Conservation (phyloP, 1,140 invertebrate species). For the Linepithema humile region DNA sequence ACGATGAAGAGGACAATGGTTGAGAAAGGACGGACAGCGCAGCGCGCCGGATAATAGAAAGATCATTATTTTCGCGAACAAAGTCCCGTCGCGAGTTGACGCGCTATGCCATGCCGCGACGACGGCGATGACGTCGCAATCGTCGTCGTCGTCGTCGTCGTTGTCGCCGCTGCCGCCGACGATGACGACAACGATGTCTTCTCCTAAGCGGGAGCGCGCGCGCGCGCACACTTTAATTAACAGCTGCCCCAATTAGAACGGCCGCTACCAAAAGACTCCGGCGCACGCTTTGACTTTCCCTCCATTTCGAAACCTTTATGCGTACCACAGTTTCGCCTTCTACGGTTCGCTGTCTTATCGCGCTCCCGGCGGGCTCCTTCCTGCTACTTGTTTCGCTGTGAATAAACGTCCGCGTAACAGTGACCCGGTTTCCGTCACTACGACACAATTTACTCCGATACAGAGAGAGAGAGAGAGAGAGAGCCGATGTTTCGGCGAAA, state of each 20-base stretch:
- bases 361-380: constrained; percentile 35
- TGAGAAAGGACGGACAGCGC: constrained; percentile 72
- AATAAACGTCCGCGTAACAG: constrained; percentile 48
- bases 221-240: constrained; percentile 76
- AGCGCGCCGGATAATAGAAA: constrained; percentile 80
- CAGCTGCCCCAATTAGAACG: constrained; percentile 79
- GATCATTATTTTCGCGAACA: constrained; percentile 83
- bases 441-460: constrained; percentile 31
- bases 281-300: constrained; percentile 50
- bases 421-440: constrained; percentile 23
- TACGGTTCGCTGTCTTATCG: constrained; percentile 33
- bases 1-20: constrained; percentile 82
- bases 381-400: constrained; percentile 44
- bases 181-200: constrained; percentile 65
- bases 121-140: constrained; percentile 54
- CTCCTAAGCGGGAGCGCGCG: constrained; percentile 65
- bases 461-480: not conserved
- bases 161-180: constrained; percentile 56
- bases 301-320: constrained; percentile 17
- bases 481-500: constrained; percentile 22
- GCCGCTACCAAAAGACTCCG: constrained; percentile 59
- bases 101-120: constrained; percentile 21
- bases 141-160: constrained; percentile 60
- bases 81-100: constrained; percentile 74
- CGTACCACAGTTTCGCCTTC: not conserved